Evolutionary conservation across 23 tunicate genomes (phyloP), one percentile per base, ranked within the genome.

Genomic region (Ascidia mentula): DNA sequence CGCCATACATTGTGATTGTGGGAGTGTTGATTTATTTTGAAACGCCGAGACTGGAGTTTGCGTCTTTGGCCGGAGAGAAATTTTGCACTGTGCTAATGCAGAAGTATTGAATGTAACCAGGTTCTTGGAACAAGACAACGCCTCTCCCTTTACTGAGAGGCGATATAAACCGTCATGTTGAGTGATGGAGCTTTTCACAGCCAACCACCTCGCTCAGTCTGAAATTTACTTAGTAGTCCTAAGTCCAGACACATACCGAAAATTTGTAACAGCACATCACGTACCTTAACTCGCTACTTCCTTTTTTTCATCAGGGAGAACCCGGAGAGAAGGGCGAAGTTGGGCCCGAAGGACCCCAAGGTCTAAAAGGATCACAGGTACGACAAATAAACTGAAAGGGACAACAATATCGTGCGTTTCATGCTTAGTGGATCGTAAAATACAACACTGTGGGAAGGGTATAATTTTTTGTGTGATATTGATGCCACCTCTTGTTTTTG

Each of bases 241-340:
- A 6, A 12, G 65, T 9, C 65, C 65, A 9, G 65, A 9, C 65
- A 9, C 24, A 28, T 9, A 26, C 15, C 15, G 15, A 53, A 53
- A 26, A 53, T 9, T 26, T 53, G 7, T 53, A 5, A 9, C 7
- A 53, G 24, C 65, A 1, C 24, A 20, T 53, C 13, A 53, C 65
- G n/a, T 9, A 9, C 65, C 1, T 6, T 53, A 53, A 9, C 2
- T 9, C 65, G 24, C 65, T 28, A 42, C 15, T 42, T 42, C 53
- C 22, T 53, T 26, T 53, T 26, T 31, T 18, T 53, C 72, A 18
- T 18, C 30, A 84, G 88, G 88, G 88, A 28, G 82, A 60, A 30
- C 88, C 46, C 15, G 88, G 88, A 9, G 61, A 84, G 69, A 77
- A 77, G 74, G 88, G 79, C 60, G 40, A 77, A 35, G 39, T 46